A percentile compares a stretch with the other conserved stretches of the same genome.
Evolutionary conservation across 2,888 invertebrate genomes (phyloP).

Genomic region (Caenorhabditis sp.): DNA sequence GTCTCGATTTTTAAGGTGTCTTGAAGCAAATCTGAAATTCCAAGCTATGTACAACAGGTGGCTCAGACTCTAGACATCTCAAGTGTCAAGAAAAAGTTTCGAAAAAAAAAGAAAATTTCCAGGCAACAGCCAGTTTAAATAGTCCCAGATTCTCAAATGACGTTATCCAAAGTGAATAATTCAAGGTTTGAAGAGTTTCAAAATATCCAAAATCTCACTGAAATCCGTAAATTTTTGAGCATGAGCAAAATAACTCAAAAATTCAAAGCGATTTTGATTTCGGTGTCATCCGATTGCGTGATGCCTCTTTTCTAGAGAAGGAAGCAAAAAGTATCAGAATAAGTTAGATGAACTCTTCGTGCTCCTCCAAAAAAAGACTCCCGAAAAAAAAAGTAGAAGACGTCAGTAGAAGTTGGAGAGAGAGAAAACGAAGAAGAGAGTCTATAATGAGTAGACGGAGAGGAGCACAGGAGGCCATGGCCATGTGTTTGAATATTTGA

Average conservation of each 20-base stretch:
- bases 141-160: neutral
- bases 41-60: too few relatives aligned
- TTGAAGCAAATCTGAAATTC: neutral
- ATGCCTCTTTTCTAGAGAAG: neutral
- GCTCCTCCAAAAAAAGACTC: constrained; percentile 15
- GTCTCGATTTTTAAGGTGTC: neutral
- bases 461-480: too few relatives aligned
- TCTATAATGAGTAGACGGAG: neutral
- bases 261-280: constrained; percentile 12
- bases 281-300: constrained; percentile 41
- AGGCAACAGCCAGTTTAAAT: neutral
- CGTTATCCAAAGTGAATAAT: constrained; percentile 2
- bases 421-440: neutral
- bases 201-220: too few relatives aligned
- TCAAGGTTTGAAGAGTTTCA: neutral
- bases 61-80: too few relatives aligned
- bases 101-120: constrained; percentile 11
- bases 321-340: constrained; percentile 33
- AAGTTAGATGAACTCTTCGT: constrained; percentile 54
- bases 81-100: too few relatives aligned
- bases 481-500: too few relatives aligned
- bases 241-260: neutral
- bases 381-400: constrained; percentile 20
- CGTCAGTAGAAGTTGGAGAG: constrained; percentile 5
- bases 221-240: neutral